phyloP scores from a whole-genome alignment of 2,888 invertebrate genomes.

The Muscina levida region DNA sequence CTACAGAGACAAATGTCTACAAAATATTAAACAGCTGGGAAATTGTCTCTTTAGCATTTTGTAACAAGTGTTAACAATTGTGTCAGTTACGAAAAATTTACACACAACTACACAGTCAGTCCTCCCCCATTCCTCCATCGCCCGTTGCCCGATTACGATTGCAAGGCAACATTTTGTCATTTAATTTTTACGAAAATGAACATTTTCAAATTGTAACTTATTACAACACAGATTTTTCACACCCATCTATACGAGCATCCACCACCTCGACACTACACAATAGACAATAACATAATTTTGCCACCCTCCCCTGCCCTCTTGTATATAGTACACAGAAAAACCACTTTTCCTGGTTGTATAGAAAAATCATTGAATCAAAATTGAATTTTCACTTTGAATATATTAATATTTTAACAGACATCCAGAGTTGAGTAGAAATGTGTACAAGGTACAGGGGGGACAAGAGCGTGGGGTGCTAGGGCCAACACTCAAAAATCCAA shows the following conservation, averaged over 20 bases:
- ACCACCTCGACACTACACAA: background rate
- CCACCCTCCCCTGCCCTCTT: too few relatives aligned
- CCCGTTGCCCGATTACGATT: too few relatives aligned
- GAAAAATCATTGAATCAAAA: slow-evolving; percentile 62
- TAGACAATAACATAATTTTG: background rate
- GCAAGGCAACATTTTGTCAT: background rate
- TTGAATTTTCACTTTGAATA: slow-evolving; percentile 65
- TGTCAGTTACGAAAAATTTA: background rate
- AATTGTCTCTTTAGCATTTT: background rate
- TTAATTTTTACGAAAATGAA: slow-evolving; percentile 11
- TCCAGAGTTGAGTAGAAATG: too few relatives aligned
- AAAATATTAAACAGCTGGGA: background rate
- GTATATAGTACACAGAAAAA: background rate
- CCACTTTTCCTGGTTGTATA: background rate
- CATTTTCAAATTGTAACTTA: background rate
- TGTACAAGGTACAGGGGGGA: background rate
- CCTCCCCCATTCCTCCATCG: too few relatives aligned
- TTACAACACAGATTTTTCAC: slow-evolving; percentile 12
- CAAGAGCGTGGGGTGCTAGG: background rate
- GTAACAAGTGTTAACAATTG: slow-evolving; percentile 30
- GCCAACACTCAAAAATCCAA: background rate
- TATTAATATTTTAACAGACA: slow-evolving; percentile 60
- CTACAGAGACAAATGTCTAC: too few relatives aligned
- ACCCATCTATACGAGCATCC: too few relatives aligned
- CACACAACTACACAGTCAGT: background rate